Base-by-base conservation (phyloP, 1,140 invertebrate species). In the Drosophila varians region DNA sequence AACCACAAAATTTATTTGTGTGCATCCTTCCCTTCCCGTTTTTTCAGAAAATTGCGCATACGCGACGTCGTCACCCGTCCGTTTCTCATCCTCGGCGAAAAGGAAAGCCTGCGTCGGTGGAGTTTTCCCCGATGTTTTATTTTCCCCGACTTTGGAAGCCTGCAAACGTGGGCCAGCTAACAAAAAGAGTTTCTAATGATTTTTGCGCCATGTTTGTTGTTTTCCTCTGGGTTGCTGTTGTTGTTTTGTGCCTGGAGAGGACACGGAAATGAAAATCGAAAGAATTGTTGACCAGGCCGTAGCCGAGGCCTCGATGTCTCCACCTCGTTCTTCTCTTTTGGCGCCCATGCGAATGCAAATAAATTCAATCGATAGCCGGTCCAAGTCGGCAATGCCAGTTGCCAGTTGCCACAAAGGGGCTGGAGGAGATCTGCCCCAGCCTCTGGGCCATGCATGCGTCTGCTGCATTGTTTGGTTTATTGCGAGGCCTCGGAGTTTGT, bases 361-460 rank as follows among this genome's bases (percentile, higher is more conserved):
- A 89, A 89, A 89, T 89, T 89, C 87, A 89, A 89, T 89, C 86
- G 86, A 82, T 89, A 76, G 68, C 61, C 74, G 84, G 68, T 88
- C 62, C 54, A 74, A 61, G 64, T 64, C 64, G 31, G 46, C 69
- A 47, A 25, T 46, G 46, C 34, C 62, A 19, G 36, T 38, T 38
- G 36, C 36, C 36, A 16, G 36, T 21, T 25, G 45, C 28, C 51
- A 19, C 48, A 40, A 25, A 57, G 54, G 42, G 36, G 11, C 14
- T 19, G 8, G 31, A 48, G 46, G 43, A 57, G 57, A 64, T 74
- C 52, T 14, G 42, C 53, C 61, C 51, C 57, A 70, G 58, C 80
- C 70, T 64, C 28, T 46, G 9, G 49, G 18, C 62, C 52, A 42
- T 73, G 62, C 65, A 86, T 86, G 80, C 75, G 64, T 86, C 79